phyloP scores from a whole-genome alignment of 2,113 vertebrate genomes.

The Passer domesticus region DNA sequence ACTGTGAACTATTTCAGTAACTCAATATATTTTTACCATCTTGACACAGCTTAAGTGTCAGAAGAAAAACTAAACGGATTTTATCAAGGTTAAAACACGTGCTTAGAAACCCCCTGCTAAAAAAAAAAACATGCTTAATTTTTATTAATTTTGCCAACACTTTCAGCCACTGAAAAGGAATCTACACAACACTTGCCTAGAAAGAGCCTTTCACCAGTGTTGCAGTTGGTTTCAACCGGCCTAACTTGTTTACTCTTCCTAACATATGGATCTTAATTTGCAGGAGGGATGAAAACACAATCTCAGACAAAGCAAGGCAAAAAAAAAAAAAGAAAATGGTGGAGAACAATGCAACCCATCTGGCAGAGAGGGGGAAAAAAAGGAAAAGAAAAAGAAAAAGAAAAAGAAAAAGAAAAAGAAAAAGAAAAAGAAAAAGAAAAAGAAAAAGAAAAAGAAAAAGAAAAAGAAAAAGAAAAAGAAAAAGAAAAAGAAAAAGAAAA shows the following conservation, averaged over 20 bases:
- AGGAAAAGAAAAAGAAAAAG: no score
- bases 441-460: accelerated
- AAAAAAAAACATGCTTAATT: background rate
- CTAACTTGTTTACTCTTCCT: conserved; percentile 1
- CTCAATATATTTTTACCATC: background rate
- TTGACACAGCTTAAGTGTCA: background rate
- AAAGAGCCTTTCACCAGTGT: background rate
- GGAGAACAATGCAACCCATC: conserved; percentile 8
- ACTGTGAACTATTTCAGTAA: background rate
- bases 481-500: no score
- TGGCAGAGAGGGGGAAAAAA: background rate
- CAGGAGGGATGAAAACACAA: background rate
- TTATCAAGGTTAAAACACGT: background rate
- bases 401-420: no score
- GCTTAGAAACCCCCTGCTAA: background rate
- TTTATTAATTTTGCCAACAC: background rate
- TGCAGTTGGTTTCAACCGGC: background rate
- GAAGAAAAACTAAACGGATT: background rate
- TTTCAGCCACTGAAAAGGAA: background rate
- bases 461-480: no score
- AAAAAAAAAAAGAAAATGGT: background rate
- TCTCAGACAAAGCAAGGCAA: background rate
- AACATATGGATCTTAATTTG: conserved; percentile 2
- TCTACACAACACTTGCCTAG: background rate
- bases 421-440: no score